These are phyloP conservation scores for Hydriomena furcata DNA, from an alignment of 2,888 invertebrate genomes.

Conservation along the genomic window DNA sequence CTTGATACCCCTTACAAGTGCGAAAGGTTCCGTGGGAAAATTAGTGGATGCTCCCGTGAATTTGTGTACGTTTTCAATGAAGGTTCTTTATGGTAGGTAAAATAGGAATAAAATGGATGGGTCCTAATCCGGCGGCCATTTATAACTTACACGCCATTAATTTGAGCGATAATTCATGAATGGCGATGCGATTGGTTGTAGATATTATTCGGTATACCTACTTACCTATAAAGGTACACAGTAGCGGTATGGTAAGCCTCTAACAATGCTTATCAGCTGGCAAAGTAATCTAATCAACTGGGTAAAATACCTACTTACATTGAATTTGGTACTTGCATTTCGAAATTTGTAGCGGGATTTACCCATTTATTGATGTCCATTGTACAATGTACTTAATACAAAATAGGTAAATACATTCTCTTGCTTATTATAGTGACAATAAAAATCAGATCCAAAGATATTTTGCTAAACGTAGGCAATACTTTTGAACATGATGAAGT, in stretches of 20 bases:
- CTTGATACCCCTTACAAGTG: conserved; percentile 39
- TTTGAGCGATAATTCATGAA: conserved; percentile 80
- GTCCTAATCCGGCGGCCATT: conserved; percentile 79
- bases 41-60: conserved; percentile 79
- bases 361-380: background rate
- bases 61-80: conserved; percentile 83
- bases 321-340: conserved; percentile 12
- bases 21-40: conserved; percentile 67
- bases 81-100: conserved; percentile 81
- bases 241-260: conserved; percentile 49
- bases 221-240: conserved; percentile 34
- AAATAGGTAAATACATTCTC: too few species aligned
- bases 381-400: background rate
- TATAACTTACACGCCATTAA: conserved; percentile 83
- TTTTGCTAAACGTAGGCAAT: too few species aligned
- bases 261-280: conserved; percentile 47
- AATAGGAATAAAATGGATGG: conserved; percentile 82
- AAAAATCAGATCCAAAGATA: too few species aligned
- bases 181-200: conserved; percentile 72
- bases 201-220: conserved; percentile 57
- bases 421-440: background rate
- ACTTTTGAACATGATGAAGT: too few species aligned
- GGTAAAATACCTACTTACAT: conserved; percentile 5
- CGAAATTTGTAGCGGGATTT: background rate
- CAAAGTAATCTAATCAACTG: conserved; percentile 53